Evolutionary conservation across 2,888 invertebrate genomes (phyloP).

Genomic region (Microchrysa polita): DNA sequence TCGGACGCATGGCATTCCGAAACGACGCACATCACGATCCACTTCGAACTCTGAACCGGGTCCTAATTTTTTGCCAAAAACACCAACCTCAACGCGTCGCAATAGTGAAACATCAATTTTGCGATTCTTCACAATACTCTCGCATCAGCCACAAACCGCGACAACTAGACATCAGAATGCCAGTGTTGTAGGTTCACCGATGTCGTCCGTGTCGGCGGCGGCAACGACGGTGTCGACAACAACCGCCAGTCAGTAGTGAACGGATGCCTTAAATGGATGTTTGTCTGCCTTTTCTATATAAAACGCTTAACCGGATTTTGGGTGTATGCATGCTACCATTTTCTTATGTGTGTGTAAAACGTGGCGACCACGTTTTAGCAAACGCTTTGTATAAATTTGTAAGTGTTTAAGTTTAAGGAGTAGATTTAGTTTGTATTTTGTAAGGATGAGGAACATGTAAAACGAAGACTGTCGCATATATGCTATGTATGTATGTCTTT

Average conservation of each 20-base stretch:
- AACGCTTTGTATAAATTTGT: slow-evolving; percentile 17
- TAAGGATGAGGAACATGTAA: slow-evolving; percentile 7
- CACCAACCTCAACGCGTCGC: slow-evolving; percentile 61
- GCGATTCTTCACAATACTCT: slow-evolving; percentile 61
- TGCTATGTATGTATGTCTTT: slow-evolving; percentile 25
- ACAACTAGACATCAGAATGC: not conserved
- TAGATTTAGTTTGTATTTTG: slow-evolving; percentile 4
- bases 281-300: not conserved
- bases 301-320: not conserved
- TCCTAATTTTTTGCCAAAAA: slow-evolving; percentile 54
- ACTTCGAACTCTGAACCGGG: slow-evolving; percentile 36
- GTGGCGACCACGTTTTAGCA: not conserved
- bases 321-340: slow-evolving; percentile 14
- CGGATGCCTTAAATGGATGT: not conserved
- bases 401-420: not conserved
- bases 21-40: slow-evolving; percentile 50
- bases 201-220: not conserved
- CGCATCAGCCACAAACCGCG: slow-evolving; percentile 39
- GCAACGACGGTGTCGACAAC: slow-evolving; percentile 3
- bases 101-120: slow-evolving; percentile 63
- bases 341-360: slow-evolving; percentile 8
- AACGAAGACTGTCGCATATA: slow-evolving; percentile 19
- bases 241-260: slow-evolving; percentile 20
- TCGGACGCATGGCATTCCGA: slow-evolving; percentile 57
- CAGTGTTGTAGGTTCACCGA: not conserved